Percentiles rank a stretch among this genome's conserved stretches.
Evolutionary conservation across 1,140 invertebrate genomes (phyloP).

Genomic region (Stratiolaelaps scimitus): DNA sequence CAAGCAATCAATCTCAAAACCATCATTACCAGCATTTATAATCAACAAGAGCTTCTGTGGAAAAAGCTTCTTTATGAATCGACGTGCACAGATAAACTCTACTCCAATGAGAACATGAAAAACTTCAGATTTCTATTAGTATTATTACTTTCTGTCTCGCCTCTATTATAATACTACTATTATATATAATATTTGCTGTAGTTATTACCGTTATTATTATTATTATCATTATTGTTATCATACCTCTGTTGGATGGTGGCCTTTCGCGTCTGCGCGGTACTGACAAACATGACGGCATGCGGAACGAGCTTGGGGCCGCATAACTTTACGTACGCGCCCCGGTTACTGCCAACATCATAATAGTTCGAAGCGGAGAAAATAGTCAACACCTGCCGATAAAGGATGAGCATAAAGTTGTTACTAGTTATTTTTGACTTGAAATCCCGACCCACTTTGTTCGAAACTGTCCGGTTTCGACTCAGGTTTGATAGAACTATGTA

Average conservation of each 20-base stretch:
- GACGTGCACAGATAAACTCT: too few relatives aligned
- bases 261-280: conserved; percentile 48
- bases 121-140: too few relatives aligned
- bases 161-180: too few relatives aligned
- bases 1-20: too few relatives aligned
- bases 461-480: too few relatives aligned
- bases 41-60: too few relatives aligned
- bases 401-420: conserved; percentile 7
- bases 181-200: too few relatives aligned
- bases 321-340: conserved; percentile 73
- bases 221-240: conserved; percentile 30
- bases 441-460: background rate
- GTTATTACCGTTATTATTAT: conserved; percentile 29
- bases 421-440: background rate
- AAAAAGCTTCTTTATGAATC: too few relatives aligned
- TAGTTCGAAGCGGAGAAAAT: conserved; percentile 90
- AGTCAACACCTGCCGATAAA: conserved; percentile 58
- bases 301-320: conserved; percentile 52
- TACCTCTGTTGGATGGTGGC: conserved; percentile 61
- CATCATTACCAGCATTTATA: too few relatives aligned
- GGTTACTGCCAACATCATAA: conserved; percentile 79
- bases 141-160: too few relatives aligned
- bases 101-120: too few relatives aligned
- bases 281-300: conserved; percentile 69
- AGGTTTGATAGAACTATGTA: too few relatives aligned